Base-by-base conservation (phyloP, 2,113 vertebrate species). In the Plotosus lineatus region DNA sequence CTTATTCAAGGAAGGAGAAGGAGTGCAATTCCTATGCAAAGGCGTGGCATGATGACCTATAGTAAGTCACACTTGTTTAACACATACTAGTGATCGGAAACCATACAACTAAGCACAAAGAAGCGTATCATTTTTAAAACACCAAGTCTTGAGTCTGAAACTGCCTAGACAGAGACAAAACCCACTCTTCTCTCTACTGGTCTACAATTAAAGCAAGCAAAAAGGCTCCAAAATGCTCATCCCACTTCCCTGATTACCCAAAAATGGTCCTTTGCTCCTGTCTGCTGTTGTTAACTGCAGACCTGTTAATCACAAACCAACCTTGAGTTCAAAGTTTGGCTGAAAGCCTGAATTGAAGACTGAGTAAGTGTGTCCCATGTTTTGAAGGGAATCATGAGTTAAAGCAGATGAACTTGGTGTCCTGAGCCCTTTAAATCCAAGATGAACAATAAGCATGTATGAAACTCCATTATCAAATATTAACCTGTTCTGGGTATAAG, bases 231-330 rank as follows among this genome's bases (percentile, higher is more conserved):
- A 78, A 84, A 80, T 38, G 51, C n/a, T 82, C 75, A 17, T 79
- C 77, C 63, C 79, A 68, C 71, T 46, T 84, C 77, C 65, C 71
- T 61, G 40, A 77, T 66, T 73, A 73, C 12, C 28, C 38, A 77
- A 82, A 88, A 84, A 28, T 56, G 75, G 79, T 28, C 44, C n/a
- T 72, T 53, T 72, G 19, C 66, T 80, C 68, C 40, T 19, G 33
- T 44, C 60, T 44, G 38, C 36, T 69, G 33, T 60, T 55, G 40
- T 44, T 40, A 75, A 82, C 78, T 79, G 80, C 53, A 72, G 75
- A 80, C 75, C 84, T 78, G 82, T 86, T 86, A 83, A 88, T 85
- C 71, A 87, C 81, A 85, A 51, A 26, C 79, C 65, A 82, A 68
- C 69, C 75, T 21, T 42, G 26, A 85, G 83, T 78, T 84, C 77